Conservation (phyloP, 2,113 vertebrate species). For the Ailuropoda melanoleuca region DNA sequence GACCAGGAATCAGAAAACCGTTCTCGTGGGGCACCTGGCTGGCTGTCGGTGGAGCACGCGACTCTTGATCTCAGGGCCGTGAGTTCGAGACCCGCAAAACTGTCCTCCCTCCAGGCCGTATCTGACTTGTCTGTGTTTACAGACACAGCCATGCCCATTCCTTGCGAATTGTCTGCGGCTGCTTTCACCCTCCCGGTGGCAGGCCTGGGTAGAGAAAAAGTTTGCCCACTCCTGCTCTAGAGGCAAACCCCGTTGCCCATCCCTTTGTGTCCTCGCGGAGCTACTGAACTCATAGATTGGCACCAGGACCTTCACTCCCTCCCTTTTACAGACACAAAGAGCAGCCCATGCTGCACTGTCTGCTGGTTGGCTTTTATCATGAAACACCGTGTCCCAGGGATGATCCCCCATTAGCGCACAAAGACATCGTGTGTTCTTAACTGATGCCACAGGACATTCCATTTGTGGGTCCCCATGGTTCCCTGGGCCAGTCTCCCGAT, state of each 20-base stretch:
- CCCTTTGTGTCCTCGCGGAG: background rate
- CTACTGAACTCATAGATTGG: rapidly evolving
- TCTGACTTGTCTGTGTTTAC: background rate
- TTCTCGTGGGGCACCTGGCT: background rate
- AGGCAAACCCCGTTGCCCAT: rapidly evolving
- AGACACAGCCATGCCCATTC: background rate
- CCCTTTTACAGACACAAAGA: background rate
- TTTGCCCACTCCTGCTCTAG: background rate
- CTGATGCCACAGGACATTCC: rapidly evolving
- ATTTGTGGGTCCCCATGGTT: rapidly evolving
- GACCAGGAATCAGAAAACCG: background rate
- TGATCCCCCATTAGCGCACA: too few relatives aligned
- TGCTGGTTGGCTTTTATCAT: background rate
- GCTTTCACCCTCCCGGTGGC: rapidly evolving
- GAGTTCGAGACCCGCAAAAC: background rate
- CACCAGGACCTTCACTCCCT: rapidly evolving
- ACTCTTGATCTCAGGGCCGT: background rate
- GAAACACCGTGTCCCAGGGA: background rate
- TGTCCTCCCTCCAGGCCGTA: background rate
- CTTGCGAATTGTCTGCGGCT: background rate
- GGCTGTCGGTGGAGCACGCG: background rate
- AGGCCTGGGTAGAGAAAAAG: background rate
- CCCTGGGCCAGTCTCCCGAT: background rate
- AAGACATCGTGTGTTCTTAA: background rate
- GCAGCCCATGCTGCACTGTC: rapidly evolving